phyloP scores from a whole-genome alignment of 2,888 invertebrate species.

The Chrysolina haemoptera region DNA sequence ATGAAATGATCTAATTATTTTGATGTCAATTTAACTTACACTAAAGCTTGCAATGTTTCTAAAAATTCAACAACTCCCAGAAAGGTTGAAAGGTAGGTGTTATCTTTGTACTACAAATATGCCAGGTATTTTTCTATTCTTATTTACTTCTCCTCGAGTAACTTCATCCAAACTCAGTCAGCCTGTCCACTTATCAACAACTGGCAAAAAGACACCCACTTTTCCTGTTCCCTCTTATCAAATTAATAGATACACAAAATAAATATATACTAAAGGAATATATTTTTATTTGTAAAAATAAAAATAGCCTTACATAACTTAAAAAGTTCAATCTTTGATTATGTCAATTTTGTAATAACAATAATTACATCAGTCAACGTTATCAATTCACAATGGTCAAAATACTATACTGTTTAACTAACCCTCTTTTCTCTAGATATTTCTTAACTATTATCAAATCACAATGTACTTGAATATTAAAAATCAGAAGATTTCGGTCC shows the following conservation, averaged over 20 bases:
- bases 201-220: too few species aligned
- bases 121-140: too few species aligned
- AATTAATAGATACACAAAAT: slow-evolving; percentile 5
- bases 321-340: slow-evolving; percentile 30
- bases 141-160: too few species aligned
- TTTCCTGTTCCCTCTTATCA: neutral
- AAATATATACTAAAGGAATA: slow-evolving; percentile 32
- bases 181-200: too few species aligned
- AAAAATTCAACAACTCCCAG: too few species aligned
- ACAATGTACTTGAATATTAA: slow-evolving; percentile 6
- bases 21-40: too few species aligned
- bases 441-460: slow-evolving; percentile 5
- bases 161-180: too few species aligned
- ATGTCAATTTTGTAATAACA: slow-evolving; percentile 32
- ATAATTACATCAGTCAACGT: slow-evolving; percentile 40
- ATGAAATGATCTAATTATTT: too few species aligned
- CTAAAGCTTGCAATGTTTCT: too few species aligned
- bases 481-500: neutral
- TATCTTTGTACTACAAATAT: too few species aligned
- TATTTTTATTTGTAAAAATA: slow-evolving; percentile 47
- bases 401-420: slow-evolving; percentile 20
- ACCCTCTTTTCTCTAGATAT: neutral
- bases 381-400: slow-evolving; percentile 31
- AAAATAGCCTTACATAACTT: slow-evolving; percentile 40
- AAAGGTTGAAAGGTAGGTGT: too few species aligned